Conservation (phyloP, 2,113 vertebrate species). For the Muntiacus reevesi region DNA sequence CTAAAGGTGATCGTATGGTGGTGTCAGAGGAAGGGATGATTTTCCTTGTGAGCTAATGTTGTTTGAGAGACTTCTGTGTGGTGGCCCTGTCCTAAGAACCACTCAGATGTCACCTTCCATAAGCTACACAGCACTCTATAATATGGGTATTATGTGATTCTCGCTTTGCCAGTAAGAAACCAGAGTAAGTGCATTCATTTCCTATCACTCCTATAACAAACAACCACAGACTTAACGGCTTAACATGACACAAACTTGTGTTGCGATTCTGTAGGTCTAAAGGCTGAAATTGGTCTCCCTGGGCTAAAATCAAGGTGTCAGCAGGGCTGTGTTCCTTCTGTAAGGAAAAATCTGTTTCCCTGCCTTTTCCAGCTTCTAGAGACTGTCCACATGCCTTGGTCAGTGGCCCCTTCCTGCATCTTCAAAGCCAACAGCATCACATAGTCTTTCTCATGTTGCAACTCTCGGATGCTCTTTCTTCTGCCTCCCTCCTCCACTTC, state of each 20-base stretch:
- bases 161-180: neutral
- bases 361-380: neutral
- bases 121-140: rapidly evolving
- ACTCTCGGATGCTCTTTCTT: neutral
- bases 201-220: neutral
- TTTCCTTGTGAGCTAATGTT: neutral
- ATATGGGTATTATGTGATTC: rapidly evolving
- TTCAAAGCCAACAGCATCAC: neutral
- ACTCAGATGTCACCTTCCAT: neutral
- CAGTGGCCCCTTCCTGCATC: neutral
- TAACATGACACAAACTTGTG: neutral
- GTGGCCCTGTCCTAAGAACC: neutral
- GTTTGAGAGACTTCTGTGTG: neutral
- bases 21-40: no score
- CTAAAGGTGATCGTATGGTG: neutral
- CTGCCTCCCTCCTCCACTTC: neutral
- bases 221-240: rapidly evolving
- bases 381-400: neutral
- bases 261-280: neutral
- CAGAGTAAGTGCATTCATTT: neutral
- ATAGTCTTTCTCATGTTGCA: neutral
- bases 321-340: neutral
- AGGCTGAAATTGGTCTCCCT: neutral
- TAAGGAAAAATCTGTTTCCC: neutral
- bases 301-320: neutral